Conservation (phyloP, 2,113 vertebrate genomes). For the Emydura subglobosa region DNA sequence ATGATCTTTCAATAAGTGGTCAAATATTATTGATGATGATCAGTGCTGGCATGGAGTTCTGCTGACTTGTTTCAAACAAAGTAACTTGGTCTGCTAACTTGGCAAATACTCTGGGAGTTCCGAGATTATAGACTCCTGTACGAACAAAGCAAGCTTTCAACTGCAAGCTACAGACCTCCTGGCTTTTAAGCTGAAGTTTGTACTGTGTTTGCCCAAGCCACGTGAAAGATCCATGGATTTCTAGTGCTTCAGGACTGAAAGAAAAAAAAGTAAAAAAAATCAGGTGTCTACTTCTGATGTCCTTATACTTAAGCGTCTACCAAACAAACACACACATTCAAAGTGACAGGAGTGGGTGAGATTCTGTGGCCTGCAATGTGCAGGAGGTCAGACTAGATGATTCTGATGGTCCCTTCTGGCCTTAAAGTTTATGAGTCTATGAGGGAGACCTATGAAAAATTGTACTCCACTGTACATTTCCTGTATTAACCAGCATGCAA, state of each 20-base stretch:
- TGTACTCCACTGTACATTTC: background rate
- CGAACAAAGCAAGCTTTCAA: slow-evolving; percentile 94
- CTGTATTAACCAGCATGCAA: background rate
- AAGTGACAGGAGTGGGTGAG: background rate
- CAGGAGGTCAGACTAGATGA: no score
- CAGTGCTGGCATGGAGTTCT: slow-evolving; percentile 92
- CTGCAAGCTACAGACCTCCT: slow-evolving; percentile 85
- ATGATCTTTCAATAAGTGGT: slow-evolving; percentile 62
- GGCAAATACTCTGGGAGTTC: slow-evolving; percentile 92
- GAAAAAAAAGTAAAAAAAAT: background rate
- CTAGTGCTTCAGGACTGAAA: slow-evolving; percentile 87
- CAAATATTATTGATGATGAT: slow-evolving; percentile 91
- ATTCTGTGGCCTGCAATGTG: no score
- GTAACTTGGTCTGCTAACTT: slow-evolving; percentile 87
- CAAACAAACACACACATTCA: background rate
- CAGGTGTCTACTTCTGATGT: rapidly evolving
- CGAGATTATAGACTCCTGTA: slow-evolving; percentile 96
- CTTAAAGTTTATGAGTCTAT: no score
- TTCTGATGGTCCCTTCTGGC: no score
- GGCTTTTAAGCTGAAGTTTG: slow-evolving; percentile 89
- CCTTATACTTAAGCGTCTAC: background rate
- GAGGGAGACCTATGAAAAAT: background rate
- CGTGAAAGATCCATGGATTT: slow-evolving; percentile 90
- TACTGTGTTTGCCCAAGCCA: slow-evolving; percentile 97
- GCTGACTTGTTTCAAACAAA: slow-evolving; percentile 92